A percentile compares a stretch with the other conserved stretches of the same genome.
phyloP scores from a whole-genome alignment of 1,140 invertebrate genomes.

The Sminthurinus signatus region DNA sequence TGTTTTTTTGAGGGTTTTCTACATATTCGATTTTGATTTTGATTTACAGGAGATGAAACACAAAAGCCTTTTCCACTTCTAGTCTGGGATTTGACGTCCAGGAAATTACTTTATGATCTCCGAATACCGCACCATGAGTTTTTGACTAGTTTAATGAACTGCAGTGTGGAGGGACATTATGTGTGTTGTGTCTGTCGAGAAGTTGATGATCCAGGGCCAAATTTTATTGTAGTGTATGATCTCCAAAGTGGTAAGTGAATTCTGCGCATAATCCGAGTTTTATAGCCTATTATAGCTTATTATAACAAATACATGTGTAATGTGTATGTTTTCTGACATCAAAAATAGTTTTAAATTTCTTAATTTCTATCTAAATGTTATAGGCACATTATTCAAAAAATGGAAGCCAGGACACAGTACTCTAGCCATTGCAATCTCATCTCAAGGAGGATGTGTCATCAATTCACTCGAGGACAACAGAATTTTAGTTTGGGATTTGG shows the following conservation, averaged over 20 bases:
- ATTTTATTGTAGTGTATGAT: constrained; percentile 86
- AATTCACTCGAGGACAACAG: constrained; percentile 71
- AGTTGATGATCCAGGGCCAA: constrained; percentile 70
- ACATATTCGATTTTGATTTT: too few species aligned
- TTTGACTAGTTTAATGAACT: constrained; percentile 70
- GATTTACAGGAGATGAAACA: constrained; percentile 83
- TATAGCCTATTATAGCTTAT: too few species aligned
- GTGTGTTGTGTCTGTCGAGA: constrained; percentile 59
- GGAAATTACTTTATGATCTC: constrained; percentile 77
- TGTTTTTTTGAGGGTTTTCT: too few species aligned
- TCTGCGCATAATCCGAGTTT: too few species aligned
- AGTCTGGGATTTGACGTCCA: constrained; percentile 72
- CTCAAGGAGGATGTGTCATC: constrained; percentile 69
- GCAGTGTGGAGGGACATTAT: constrained; percentile 73
- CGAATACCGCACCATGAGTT: constrained; percentile 83
- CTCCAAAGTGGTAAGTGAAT: constrained; percentile 85
- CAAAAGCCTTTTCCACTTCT: constrained; percentile 83
- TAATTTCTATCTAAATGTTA: too few species aligned
- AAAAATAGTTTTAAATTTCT: too few species aligned
- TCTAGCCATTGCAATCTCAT: constrained; percentile 71
- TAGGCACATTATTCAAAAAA: constrained; percentile 82
- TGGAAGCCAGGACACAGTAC: constrained; percentile 65
- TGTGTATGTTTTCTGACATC: too few species aligned
- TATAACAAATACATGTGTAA: too few species aligned
- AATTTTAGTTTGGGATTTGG: constrained; percentile 78